A percentile compares a stretch with the other conserved stretches of the same genome.
Conservation (phyloP, 2,888 invertebrate species). For the Clitarchus hookeri region DNA sequence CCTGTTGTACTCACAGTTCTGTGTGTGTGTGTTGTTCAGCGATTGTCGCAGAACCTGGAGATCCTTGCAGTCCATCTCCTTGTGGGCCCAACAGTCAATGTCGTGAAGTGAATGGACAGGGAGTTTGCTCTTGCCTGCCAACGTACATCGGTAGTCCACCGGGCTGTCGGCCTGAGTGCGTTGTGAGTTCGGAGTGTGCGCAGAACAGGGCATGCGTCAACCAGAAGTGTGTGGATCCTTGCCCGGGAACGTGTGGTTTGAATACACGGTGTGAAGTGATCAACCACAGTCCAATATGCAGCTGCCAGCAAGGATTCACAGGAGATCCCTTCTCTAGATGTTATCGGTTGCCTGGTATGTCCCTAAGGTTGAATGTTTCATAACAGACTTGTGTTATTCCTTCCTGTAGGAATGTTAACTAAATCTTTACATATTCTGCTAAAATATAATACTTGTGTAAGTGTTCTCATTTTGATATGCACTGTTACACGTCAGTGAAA, state of each 20-base stretch:
- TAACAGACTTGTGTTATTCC: too few species aligned
- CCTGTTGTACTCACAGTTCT: too few species aligned
- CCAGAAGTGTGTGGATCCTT: constrained; percentile 53
- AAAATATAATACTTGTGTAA: too few species aligned
- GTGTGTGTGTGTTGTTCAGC: neutral
- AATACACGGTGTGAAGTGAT: constrained; percentile 52
- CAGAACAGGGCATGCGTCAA: constrained; percentile 46
- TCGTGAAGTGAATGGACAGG: constrained; percentile 47
- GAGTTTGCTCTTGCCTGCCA: constrained; percentile 53
- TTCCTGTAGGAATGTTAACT: too few species aligned
- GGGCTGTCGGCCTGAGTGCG: constrained; percentile 74
- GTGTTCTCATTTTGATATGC: too few species aligned
- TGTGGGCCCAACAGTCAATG: constrained; percentile 76
- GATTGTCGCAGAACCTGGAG: constrained; percentile 48
- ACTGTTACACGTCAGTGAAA: too few species aligned
- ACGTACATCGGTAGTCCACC: constrained; percentile 52
- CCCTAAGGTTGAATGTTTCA: too few species aligned
- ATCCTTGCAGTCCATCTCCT: constrained; percentile 67
- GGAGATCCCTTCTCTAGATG: constrained; percentile 58
- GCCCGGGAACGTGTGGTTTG: constrained; percentile 49
- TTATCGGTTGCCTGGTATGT: constrained; percentile 56
- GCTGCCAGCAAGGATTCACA: constrained; percentile 55
- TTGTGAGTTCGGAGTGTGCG: constrained; percentile 49
- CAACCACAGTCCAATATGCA: constrained; percentile 54
- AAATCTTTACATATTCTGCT: too few species aligned